Evolutionary conservation across 2,113 vertebrate species (phyloP).

Genomic region (Coptodon bakossiorum): DNA sequence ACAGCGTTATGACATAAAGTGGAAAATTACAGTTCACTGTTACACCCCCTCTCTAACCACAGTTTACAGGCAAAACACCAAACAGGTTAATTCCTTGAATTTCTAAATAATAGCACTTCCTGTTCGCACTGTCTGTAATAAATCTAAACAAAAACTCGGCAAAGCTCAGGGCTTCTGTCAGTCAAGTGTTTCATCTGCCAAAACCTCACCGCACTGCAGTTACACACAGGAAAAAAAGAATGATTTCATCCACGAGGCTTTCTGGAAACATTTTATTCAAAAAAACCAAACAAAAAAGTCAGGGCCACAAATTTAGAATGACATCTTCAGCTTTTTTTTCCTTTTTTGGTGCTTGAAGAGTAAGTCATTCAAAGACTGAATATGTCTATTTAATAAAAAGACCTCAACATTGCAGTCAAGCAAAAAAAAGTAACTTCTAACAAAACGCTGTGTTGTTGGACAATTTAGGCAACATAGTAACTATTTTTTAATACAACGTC

Average conservation of each 20-base stretch:
- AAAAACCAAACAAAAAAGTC: background rate
- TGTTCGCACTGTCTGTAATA: background rate
- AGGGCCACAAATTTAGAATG: background rate
- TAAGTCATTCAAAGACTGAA: background rate
- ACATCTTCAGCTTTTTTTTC: background rate
- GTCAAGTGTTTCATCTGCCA: background rate
- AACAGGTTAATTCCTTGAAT: background rate
- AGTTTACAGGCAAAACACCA: background rate
- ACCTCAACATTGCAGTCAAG: background rate
- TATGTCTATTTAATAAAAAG: background rate
- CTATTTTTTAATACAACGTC: background rate
- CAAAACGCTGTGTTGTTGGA: background rate
- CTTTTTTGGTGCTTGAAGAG: background rate
- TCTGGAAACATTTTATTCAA: background rate
- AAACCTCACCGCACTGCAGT: fast-evolving
- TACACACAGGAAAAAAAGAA: background rate
- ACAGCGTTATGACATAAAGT: background rate
- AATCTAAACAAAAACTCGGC: background rate
- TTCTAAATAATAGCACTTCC: background rate
- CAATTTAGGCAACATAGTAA: background rate
- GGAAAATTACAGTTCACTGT: background rate
- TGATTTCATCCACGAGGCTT: fast-evolving
- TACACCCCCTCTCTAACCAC: background rate
- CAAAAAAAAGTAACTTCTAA: background rate
- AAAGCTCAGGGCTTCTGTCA: background rate